phyloP scores from a whole-genome alignment of 2,888 invertebrate species.

The Epinotia bilunana region DNA sequence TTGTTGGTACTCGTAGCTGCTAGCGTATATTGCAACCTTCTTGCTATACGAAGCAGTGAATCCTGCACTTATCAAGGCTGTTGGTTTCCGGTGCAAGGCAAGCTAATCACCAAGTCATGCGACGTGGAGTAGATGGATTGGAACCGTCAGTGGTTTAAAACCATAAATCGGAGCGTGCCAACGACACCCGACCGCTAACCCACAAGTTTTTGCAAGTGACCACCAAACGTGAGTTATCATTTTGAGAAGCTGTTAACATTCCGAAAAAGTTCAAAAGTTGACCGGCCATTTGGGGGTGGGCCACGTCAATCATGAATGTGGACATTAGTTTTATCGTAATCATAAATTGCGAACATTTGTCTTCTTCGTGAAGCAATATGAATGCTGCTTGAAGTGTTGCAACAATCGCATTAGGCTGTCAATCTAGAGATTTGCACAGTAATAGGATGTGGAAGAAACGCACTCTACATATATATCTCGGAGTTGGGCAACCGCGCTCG shows the following conservation, averaged over 20 bases:
- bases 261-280: slow-evolving; percentile 17
- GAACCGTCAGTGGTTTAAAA: slow-evolving; percentile 30
- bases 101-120: slow-evolving; percentile 31
- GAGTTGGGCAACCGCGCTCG: slow-evolving; percentile 32
- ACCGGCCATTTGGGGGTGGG: background rate
- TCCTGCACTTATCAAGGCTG: slow-evolving; percentile 33
- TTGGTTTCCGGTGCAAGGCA: slow-evolving; percentile 37
- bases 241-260: slow-evolving; percentile 5
- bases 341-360: slow-evolving; percentile 36
- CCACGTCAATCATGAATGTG: background rate
- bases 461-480: slow-evolving; percentile 27
- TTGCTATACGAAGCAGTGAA: slow-evolving; percentile 14
- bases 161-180: slow-evolving; percentile 28
- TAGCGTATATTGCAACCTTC: slow-evolving; percentile 6
- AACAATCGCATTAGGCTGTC: slow-evolving; percentile 38
- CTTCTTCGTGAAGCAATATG: slow-evolving; percentile 39
- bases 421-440: slow-evolving; percentile 39
- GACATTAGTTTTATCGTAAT: slow-evolving; percentile 26
- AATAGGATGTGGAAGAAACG: slow-evolving; percentile 36
- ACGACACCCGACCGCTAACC: background rate
- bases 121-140: slow-evolving; percentile 34
- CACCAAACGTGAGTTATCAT: background rate
- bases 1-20: background rate
- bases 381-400: slow-evolving; percentile 31
- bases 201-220: slow-evolving; percentile 5